Evolutionary conservation across 2,888 invertebrate genomes (phyloP).

Genomic region (Folsomia manolachei): DNA sequence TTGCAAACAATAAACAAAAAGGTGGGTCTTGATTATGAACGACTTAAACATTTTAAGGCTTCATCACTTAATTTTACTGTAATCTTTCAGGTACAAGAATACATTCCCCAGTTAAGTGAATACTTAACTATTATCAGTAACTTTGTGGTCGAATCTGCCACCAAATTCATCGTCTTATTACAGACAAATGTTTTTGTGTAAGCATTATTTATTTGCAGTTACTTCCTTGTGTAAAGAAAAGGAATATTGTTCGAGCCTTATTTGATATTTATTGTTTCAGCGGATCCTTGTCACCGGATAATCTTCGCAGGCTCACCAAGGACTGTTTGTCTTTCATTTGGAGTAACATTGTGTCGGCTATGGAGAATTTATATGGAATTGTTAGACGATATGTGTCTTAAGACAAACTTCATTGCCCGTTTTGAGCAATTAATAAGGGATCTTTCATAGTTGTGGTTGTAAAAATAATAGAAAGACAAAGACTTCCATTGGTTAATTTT

Average conservation of each 20-base stretch:
- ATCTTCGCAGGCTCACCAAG: slow-evolving; percentile 46
- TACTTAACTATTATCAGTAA: slow-evolving; percentile 29
- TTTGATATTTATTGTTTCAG: slow-evolving; percentile 26
- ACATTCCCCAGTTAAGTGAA: slow-evolving; percentile 49
- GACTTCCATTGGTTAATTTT: too few species aligned
- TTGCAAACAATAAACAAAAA: slow-evolving; percentile 49
- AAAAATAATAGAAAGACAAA: too few species aligned
- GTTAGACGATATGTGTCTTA: slow-evolving; percentile 27
- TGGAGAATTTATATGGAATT: slow-evolving; percentile 36
- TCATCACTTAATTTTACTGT: too few species aligned
- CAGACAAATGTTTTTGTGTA: slow-evolving; percentile 49
- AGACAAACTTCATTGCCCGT: too few species aligned
- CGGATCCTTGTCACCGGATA: slow-evolving; percentile 47
- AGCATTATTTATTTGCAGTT: too few species aligned
- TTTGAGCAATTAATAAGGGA: too few species aligned
- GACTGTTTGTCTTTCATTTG: slow-evolving; percentile 47
- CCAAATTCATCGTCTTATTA: slow-evolving; percentile 31
- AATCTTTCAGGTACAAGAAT: slow-evolving; percentile 41
- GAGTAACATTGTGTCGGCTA: slow-evolving; percentile 36
- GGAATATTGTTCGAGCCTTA: not conserved
- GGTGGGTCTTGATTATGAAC: too few species aligned
- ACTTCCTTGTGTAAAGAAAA: not conserved
- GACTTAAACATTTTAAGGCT: too few species aligned
- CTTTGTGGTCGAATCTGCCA: slow-evolving; percentile 24
- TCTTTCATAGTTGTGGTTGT: too few species aligned